These are phyloP conservation scores for Microctenopoma stevenorrisi DNA, from an alignment of 2,797 vertebrate genomes.

Conservation along the genomic window DNA sequence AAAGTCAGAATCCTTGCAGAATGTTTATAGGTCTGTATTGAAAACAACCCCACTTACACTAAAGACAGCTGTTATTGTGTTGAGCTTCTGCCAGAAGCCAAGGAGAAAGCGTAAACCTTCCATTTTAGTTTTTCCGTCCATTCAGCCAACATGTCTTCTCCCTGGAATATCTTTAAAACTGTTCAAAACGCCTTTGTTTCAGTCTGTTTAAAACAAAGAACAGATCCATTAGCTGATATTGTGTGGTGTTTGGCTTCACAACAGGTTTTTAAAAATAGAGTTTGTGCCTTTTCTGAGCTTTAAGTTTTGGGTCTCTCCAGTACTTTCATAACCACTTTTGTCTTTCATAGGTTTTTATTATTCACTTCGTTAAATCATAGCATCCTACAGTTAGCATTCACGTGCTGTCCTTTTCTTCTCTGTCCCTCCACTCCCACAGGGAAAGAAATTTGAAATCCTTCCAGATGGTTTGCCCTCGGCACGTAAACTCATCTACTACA, in stretches of 20 bases:
- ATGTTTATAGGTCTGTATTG: conserved; percentile 58
- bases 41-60: conserved; percentile 61
- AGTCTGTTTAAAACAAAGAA: conserved; percentile 42
- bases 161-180: conserved; percentile 53
- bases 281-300: conserved; percentile 21
- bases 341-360: conserved; percentile 15
- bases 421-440: conserved; percentile 77
- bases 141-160: conserved; percentile 57
- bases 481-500: conserved; percentile 97
- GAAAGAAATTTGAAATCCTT: conserved; percentile 98
- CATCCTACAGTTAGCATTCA: conserved; percentile 19
- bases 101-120: conserved; percentile 51
- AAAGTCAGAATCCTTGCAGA: conserved; percentile 57
- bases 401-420: not conserved
- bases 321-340: conserved; percentile 43
- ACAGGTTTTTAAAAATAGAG: conserved; percentile 26
- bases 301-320: conserved; percentile 22
- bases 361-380: conserved; percentile 33
- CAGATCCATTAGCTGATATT: conserved; percentile 25
- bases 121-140: conserved; percentile 67
- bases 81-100: conserved; percentile 42
- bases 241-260: conserved; percentile 26
- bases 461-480: conserved; percentile 96
- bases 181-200: conserved; percentile 30
- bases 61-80: conserved; percentile 65